Evolutionary conservation across 2,113 vertebrate species (phyloP), one percentile per base, ranked within the genome.

Genomic region (Solenodon paradoxus): DNA sequence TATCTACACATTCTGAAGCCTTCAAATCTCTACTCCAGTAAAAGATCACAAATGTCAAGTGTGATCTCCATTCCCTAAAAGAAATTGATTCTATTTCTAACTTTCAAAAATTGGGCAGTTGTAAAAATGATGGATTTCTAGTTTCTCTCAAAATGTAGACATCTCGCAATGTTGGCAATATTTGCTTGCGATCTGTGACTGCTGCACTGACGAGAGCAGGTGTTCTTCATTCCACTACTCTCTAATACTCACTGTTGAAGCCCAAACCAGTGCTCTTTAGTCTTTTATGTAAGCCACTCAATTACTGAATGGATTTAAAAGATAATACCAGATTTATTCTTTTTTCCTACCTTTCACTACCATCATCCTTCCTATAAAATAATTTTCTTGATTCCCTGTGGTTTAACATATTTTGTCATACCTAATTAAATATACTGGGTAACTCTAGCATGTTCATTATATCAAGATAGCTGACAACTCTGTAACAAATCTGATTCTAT

Each of bases 401-500:
- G 15, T n/a, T 80, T 84, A 57, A 9, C 35, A 5, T 22, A n/a
- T 81, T 81, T 92, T 95, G 22, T 47, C 55, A 77, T 0, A 81
- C 19, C 28, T 17, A 4, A 57, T 69, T 77, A 88, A 84, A 80
- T 4, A 42, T 45, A 3, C 22, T 88, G 35, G 22, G 84, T 68
- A 79, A 28, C 3, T 81, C 11, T 59, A 84, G 75, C 7, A 69
- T 26, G 12, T 8, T 85, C 19, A 81, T 20, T 35, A 3, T 32
- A 42, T 40, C 22, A 86, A 42, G 13, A 7, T 45, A 86, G 20
- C 35, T 66, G 16, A 75, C 69, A 35, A 10, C 69, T 64, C 80
- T 24, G 28, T 57, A 78, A 55, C 26, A 92, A 81, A 86, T 40
- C 9, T 71, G 53, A 59, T 89, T 74, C 69, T 57, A 49, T 61